phyloP scores from a whole-genome alignment of 1,140 invertebrate species.

The Aphelenchoides fujianensis region DNA sequence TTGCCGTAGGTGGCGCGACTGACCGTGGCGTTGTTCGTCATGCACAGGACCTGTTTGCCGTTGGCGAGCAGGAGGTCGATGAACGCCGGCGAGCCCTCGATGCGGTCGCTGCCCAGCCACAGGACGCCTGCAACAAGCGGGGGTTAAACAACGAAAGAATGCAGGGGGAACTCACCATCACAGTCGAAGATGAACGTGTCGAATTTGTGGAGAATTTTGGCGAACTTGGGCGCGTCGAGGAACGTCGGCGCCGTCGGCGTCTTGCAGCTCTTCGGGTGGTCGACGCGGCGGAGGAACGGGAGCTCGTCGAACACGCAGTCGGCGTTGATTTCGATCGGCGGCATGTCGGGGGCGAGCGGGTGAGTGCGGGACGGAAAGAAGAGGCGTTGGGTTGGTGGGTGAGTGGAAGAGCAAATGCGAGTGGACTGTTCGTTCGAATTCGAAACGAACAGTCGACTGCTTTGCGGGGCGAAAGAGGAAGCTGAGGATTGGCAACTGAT shows the following conservation, averaged over 20 bases:
- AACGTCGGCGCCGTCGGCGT: conserved; percentile 27
- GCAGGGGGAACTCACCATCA: conserved; percentile 48
- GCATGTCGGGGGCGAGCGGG: conserved; percentile 14
- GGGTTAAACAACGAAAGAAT: too few relatives aligned
- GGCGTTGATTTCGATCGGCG: conserved; percentile 12
- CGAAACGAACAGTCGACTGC: too few relatives aligned
- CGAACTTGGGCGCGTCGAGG: conserved; percentile 39
- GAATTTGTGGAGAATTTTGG: conserved; percentile 40
- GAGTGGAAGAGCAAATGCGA: too few relatives aligned
- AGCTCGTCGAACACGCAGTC: neutral
- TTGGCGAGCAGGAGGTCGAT: conserved; percentile 42
- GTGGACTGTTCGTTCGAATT: too few relatives aligned
- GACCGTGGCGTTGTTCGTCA: conserved; percentile 61
- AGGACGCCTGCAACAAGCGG: conserved; percentile 51
- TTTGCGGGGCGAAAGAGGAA: too few relatives aligned
- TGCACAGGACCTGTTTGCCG: conserved; percentile 53
- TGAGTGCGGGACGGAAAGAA: neutral
- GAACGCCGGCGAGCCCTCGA: conserved; percentile 52
- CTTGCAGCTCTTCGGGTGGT: conserved; percentile 7
- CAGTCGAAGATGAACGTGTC: conserved; percentile 62
- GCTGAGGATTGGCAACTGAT: conserved; percentile 5
- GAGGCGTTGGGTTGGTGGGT: too few relatives aligned
- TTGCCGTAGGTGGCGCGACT: conserved; percentile 57
- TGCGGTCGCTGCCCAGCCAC: conserved; percentile 55
- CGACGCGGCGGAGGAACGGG: neutral